Conservation (phyloP, 2,797 vertebrate genomes). For the Tokudaia tokunoshimensis region DNA sequence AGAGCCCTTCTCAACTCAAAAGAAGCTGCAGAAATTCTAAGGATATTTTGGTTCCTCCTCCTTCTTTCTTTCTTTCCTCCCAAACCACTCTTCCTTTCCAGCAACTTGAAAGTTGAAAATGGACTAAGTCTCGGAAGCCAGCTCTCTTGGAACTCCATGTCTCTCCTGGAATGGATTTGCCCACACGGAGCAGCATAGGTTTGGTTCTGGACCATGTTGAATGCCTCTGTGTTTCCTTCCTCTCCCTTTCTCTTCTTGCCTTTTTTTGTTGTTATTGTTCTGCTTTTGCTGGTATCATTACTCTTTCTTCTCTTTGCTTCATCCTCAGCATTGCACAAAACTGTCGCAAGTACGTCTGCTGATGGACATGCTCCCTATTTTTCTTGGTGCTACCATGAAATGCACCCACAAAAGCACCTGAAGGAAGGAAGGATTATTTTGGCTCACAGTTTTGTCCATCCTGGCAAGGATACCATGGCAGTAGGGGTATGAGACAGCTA, state of each 20-base stretch:
- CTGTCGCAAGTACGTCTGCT: neutral
- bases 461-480: neutral
- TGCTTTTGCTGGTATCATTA: neutral
- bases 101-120: slow-evolving; percentile 27
- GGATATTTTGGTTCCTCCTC: slow-evolving; percentile 54
- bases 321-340: neutral
- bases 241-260: neutral
- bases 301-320: neutral
- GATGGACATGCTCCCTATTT: neutral
- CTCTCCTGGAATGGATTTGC: neutral
- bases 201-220: neutral
- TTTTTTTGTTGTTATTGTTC: neutral
- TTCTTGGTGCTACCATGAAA: neutral
- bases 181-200: neutral
- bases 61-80: slow-evolving; percentile 28
- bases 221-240: neutral
- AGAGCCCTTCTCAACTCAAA: slow-evolving; percentile 77
- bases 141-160: neutral
- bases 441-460: neutral
- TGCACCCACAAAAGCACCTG: neutral
- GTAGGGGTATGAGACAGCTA: neutral
- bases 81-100: slow-evolving; percentile 23
- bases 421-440: neutral
- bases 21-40: slow-evolving; percentile 72
- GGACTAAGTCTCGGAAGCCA: neutral